Evolutionary conservation across 2,888 invertebrate species (phyloP).

Genomic region (Nomada goodeniana): DNA sequence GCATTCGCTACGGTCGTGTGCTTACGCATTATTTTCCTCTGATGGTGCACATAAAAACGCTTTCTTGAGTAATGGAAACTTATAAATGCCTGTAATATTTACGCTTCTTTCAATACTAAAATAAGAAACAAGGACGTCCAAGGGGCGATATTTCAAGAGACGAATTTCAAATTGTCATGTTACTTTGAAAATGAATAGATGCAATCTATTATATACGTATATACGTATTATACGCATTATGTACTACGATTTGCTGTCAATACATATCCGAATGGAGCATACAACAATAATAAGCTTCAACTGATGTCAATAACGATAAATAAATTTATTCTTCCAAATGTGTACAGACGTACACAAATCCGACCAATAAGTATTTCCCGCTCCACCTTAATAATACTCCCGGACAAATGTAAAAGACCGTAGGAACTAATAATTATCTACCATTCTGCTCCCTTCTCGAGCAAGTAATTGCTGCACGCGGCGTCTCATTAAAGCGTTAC

Average conservation of each 20-base stretch:
- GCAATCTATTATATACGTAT: background rate
- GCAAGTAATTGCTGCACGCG: background rate
- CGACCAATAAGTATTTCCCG: too few species aligned
- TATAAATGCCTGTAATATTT: constrained; percentile 62
- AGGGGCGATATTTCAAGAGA: background rate
- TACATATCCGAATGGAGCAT: too few species aligned
- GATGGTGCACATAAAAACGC: constrained; percentile 46
- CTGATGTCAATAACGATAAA: too few species aligned
- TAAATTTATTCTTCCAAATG: too few species aligned
- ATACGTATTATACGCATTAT: too few species aligned
- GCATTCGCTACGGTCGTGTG: constrained; percentile 63
- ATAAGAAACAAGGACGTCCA: background rate
- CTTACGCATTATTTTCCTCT: constrained; percentile 60
- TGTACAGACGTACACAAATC: too few species aligned
- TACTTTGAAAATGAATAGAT: background rate
- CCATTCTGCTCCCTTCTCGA: background rate
- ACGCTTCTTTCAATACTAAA: constrained; percentile 40
- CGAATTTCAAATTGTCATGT: background rate
- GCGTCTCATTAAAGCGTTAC: background rate
- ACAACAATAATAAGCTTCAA: too few species aligned
- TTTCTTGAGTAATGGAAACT: constrained; percentile 54
- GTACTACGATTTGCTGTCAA: too few species aligned
- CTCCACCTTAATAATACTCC: too few species aligned
- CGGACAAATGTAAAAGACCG: too few species aligned
- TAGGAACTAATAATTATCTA: too few species aligned